A percentile compares a stretch with the other conserved stretches of the same genome.
phyloP scores from a whole-genome alignment of 1,140 invertebrate genomes.

The Himalopsyche phryganea region DNA sequence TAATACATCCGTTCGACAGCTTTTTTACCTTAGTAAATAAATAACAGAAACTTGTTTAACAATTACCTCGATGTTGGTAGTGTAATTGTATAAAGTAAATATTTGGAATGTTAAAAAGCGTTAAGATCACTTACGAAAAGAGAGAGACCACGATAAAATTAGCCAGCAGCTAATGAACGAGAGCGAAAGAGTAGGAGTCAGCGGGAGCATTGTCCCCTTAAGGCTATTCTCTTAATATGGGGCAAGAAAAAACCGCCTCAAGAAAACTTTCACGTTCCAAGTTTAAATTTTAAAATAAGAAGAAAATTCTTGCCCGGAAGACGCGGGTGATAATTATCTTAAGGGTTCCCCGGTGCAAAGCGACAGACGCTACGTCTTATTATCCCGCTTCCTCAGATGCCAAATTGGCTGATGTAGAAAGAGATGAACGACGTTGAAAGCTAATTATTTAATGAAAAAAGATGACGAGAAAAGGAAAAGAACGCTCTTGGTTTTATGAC shows the following conservation, averaged over 20 bases:
- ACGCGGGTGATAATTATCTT: slow-evolving; percentile 31
- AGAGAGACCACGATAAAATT: slow-evolving; percentile 1
- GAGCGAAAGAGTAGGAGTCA: slow-evolving; percentile 27
- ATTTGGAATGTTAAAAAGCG: background rate
- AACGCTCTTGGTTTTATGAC: slow-evolving; percentile 16
- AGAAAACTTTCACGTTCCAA: slow-evolving; percentile 31
- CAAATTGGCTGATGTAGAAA: slow-evolving; percentile 3
- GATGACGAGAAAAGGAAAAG: slow-evolving; percentile 18
- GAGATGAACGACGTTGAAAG: slow-evolving; percentile 9
- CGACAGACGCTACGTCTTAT: background rate
- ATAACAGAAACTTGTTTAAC: too few species aligned
- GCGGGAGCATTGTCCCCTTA: slow-evolving; percentile 12
- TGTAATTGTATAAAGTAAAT: too few species aligned
- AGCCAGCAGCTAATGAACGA: slow-evolving; percentile 19
- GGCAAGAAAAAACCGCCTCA: slow-evolving; percentile 22
- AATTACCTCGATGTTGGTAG: too few species aligned
- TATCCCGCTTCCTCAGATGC: background rate
- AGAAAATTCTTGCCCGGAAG: slow-evolving; percentile 15
- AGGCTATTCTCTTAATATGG: slow-evolving; percentile 22
- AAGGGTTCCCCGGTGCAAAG: background rate
- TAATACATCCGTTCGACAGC: too few species aligned
- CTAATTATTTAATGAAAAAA: slow-evolving; percentile 33
- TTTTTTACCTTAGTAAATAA: too few species aligned
- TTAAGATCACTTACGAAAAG: background rate
- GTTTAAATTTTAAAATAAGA: slow-evolving; percentile 31